Evolutionary conservation across 2,113 vertebrate species (phyloP).

Genomic region (Cnemophilus loriae): DNA sequence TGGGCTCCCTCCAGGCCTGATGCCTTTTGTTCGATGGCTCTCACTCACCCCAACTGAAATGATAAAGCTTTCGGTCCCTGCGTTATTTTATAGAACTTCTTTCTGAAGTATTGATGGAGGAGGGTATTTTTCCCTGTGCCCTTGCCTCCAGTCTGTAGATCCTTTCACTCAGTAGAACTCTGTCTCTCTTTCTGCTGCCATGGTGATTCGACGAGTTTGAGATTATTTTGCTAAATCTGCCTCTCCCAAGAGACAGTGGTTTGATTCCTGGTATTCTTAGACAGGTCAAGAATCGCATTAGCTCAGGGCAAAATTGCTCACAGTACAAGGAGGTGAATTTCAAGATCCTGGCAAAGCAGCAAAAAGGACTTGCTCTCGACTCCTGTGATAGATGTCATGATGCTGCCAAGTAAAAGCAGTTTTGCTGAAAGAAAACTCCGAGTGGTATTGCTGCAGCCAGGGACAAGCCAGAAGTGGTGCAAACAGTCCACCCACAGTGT

Average conservation of each 20-base stretch:
- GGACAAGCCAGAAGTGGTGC: neutral
- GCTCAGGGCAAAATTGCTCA: conserved; percentile 44
- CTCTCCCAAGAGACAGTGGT: conserved; percentile 11
- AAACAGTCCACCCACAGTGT: neutral
- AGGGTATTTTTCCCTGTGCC: neutral
- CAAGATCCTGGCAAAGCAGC: conserved; percentile 30
- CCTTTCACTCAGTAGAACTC: neutral
- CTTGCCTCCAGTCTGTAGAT: neutral
- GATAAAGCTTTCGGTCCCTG: neutral
- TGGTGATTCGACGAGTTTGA: conserved; percentile 51
- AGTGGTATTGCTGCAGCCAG: neutral
- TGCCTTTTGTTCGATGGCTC: neutral
- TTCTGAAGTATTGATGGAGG: neutral
- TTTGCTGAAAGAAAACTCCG: neutral
- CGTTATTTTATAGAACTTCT: neutral
- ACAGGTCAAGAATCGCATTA: conserved; percentile 62
- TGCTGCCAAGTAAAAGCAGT: neutral
- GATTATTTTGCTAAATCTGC: conserved; percentile 56
- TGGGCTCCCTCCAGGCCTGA: neutral
- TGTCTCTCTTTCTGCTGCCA: conserved; percentile 48
- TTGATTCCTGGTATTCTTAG: conserved; percentile 13
- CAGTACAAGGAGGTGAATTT: conserved; percentile 39
- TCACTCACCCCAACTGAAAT: accelerated
- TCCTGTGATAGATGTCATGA: neutral
- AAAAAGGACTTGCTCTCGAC: neutral